Conservation (phyloP, 2,797 vertebrate species). For the Acipenser transmontanus region DNA sequence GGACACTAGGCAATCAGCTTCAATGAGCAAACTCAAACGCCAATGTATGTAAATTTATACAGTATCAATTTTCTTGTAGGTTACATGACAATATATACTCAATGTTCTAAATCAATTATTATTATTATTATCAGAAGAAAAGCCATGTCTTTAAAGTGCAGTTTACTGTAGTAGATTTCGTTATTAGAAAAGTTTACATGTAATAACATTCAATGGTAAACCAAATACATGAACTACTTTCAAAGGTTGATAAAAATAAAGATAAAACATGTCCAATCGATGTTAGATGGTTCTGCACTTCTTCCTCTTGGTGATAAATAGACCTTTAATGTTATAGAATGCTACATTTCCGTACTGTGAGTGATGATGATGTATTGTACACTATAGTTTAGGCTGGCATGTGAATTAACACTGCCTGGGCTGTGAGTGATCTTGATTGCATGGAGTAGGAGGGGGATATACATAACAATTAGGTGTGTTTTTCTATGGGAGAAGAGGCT, state of each 20-base stretch:
- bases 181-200: no score
- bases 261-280: constrained; percentile 6
- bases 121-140: no score
- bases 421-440: constrained; percentile 26
- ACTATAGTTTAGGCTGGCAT: constrained; percentile 26
- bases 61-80: no score
- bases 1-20: no score
- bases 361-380: constrained; percentile 5
- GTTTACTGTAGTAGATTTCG: no score
- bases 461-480: constrained; percentile 23
- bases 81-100: no score
- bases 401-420: constrained; percentile 25
- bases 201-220: no score
- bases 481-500: constrained; percentile 13
- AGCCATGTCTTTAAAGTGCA: no score
- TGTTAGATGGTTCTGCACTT: not conserved
- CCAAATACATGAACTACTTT: not conserved
- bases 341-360: constrained; percentile 4
- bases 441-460: constrained; percentile 22
- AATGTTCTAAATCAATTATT: no score
- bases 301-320: constrained; percentile 17
- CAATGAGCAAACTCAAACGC: no score
- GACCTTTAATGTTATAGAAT: not conserved
- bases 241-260: constrained; percentile 19
- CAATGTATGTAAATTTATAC: no score